Conservation (phyloP, 2,797 vertebrate genomes). For the Artibeus jamaicensis region DNA sequence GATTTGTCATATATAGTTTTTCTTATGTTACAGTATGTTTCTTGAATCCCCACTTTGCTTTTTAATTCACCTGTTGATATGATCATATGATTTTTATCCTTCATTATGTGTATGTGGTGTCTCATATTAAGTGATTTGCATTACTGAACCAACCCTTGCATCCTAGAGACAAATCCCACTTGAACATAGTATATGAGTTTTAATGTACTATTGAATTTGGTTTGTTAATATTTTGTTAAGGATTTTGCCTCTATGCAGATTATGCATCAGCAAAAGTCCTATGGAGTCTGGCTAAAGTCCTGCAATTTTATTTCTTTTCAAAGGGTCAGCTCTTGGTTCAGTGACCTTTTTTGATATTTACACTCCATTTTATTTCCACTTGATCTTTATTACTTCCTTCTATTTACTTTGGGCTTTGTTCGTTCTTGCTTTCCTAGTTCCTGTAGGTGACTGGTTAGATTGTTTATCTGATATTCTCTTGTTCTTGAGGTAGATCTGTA, state of each 20-base stretch:
- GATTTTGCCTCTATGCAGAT: neutral
- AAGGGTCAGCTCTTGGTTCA: neutral
- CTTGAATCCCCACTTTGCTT: neutral
- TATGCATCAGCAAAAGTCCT: too few relatives aligned
- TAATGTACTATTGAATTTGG: neutral
- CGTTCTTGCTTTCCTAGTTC: neutral
- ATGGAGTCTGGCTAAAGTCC: neutral
- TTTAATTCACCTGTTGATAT: neutral
- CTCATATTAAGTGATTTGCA: neutral
- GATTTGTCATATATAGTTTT: neutral
- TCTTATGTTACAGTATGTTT: neutral
- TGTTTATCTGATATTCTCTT: neutral
- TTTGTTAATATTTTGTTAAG: neutral
- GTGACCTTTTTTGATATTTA: too few relatives aligned
- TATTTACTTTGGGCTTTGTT: neutral
- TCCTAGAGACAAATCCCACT: neutral
- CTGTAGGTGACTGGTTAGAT: neutral
- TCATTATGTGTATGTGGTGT: neutral
- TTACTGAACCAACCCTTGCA: neutral
- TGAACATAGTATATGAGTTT: neutral
- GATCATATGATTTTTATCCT: neutral
- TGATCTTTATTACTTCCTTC: neutral
- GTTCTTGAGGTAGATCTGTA: neutral
- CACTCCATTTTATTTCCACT: neutral
- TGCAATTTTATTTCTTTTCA: neutral